phyloP scores from a whole-genome alignment of 1,140 invertebrate species.

The Scaptomyza graminum region DNA sequence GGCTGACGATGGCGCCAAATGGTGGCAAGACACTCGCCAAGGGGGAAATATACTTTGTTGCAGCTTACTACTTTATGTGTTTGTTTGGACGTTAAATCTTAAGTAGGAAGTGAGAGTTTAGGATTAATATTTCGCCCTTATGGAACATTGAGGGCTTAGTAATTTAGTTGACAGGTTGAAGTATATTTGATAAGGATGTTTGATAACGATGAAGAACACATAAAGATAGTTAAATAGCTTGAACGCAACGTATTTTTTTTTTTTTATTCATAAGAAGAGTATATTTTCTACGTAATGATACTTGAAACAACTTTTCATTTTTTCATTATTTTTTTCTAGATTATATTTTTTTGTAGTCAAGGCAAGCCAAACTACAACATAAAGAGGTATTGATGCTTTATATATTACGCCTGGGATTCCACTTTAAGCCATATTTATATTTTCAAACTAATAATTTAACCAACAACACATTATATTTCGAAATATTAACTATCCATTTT shows the following conservation, averaged over 20 bases:
- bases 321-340: too few species aligned
- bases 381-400: too few species aligned
- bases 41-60: conserved; percentile 3
- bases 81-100: conserved; percentile 16
- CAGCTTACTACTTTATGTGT: conserved; percentile 18
- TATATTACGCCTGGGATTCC: too few species aligned
- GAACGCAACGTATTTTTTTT: too few species aligned
- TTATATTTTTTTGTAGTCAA: too few species aligned
- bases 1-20: conserved; percentile 25
- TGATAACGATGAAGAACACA: too few species aligned
- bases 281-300: too few species aligned
- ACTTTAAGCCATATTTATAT: background rate
- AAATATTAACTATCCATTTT: background rate
- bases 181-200: too few species aligned
- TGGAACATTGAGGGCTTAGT: background rate
- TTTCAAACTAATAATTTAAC: background rate
- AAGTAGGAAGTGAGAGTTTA: conserved; percentile 45
- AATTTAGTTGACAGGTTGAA: background rate
- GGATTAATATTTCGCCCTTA: background rate
- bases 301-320: too few species aligned
- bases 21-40: conserved; percentile 15
- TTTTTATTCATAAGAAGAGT: too few species aligned
- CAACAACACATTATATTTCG: background rate
- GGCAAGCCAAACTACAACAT: too few species aligned
- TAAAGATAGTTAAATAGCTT: background rate